Evolutionary conservation across 2,797 vertebrate genomes (phyloP), one percentile per base, ranked within the genome.

Genomic region (Zenarchopterus dispar): DNA sequence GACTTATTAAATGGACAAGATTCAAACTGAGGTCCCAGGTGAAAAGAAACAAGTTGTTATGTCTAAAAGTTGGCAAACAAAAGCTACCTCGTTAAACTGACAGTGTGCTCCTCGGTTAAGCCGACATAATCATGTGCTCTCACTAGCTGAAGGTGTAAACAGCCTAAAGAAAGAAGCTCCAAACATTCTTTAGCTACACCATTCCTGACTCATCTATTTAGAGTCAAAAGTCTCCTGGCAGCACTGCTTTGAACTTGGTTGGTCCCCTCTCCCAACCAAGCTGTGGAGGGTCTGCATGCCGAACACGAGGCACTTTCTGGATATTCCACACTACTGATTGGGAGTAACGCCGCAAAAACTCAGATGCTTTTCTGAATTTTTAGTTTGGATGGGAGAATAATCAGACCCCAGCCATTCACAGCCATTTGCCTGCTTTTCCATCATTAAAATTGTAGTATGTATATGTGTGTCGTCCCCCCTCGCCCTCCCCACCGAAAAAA

Each of bases 181-280:
- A 60, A 41, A 66, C 70, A 77, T 77, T 80, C 75, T 78, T 76
- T 67, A 51, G 22, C 49, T 56, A 43, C 15, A 33, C 42, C 23
- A 8, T 21, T 73, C 31, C 48, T 48, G 53, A 55, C 60, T 70
- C 13, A 1, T 70, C 75, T 64, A n/a, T 72, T 36, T 48, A 57
- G 23, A 73, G 74, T 84, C 70, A 62, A 46, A 70, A 23, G 36
- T 19, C 45, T 42, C 64, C 64, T 23, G 3, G 59, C 49, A 73
- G 59, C 74, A 39, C 50, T 6, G 41, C 63, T 78, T 56, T 80
- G 54, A 80, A 74, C 78, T 69, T 39, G 13, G 17, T 42, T 11
- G 19, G 22, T 70, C 62, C 65, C 67, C 67, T 17, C 17, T 51
- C 42, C 17, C n/a, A 28, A n/a, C 17, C n/a, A 58, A 67, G 56